These are phyloP conservation scores for Sialis lutaria DNA, from an alignment of 2,888 invertebrate species.

Conservation along the genomic window DNA sequence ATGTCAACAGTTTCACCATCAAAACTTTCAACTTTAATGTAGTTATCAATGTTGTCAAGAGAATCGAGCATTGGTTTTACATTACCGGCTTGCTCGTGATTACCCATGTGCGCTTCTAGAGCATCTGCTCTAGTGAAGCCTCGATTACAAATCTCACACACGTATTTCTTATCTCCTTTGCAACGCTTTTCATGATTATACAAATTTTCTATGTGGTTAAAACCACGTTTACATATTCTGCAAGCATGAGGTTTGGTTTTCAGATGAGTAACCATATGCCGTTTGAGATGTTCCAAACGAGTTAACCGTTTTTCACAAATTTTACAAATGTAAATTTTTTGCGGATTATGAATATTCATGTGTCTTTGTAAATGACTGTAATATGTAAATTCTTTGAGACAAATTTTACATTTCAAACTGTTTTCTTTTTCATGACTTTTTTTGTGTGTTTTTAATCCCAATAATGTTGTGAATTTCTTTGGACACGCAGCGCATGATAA, in stretches of 20 bases:
- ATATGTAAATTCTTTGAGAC: not conserved
- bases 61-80: conserved; percentile 3
- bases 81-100: not conserved
- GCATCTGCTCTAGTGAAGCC: conserved; percentile 1
- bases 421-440: not conserved
- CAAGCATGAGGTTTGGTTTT: conserved; percentile 25
- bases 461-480: not conserved
- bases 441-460: not conserved
- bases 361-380: conserved; percentile 1
- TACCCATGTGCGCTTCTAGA: conserved; percentile 2
- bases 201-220: conserved; percentile 24
- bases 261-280: conserved; percentile 24
- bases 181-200: conserved; percentile 22
- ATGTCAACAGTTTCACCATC: not conserved
- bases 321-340: conserved; percentile 21
- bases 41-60: conserved; percentile 2
- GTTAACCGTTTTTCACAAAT: conserved; percentile 25
- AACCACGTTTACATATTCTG: conserved; percentile 23
- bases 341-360: conserved; percentile 1
- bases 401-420: not conserved
- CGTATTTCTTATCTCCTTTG: conserved; percentile 17
- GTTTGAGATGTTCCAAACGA: conserved; percentile 23
- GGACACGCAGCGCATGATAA: not conserved
- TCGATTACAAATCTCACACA: conserved; percentile 3
- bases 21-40: conserved; percentile 5